Evolutionary conservation across 2,888 invertebrate genomes (phyloP).

Genomic region (Bedellia somnulentella): DNA sequence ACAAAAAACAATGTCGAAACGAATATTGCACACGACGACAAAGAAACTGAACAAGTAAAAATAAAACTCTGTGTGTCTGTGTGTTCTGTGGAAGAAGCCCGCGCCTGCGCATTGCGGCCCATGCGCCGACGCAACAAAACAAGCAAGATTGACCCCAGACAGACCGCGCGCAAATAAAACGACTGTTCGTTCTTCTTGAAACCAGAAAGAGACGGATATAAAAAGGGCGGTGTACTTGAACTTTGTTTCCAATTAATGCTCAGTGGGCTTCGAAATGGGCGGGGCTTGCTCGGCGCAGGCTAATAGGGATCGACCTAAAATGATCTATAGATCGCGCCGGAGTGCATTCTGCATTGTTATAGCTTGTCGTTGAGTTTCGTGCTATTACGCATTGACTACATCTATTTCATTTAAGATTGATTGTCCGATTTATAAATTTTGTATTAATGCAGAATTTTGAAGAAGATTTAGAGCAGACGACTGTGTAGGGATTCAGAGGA

Average conservation of each 20-base stretch:
- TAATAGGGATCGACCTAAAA: slow-evolving; percentile 54
- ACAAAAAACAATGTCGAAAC: slow-evolving; percentile 38
- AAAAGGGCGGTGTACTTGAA: slow-evolving; percentile 43
- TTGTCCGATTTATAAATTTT: too few relatives aligned
- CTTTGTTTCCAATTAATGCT: slow-evolving; percentile 55
- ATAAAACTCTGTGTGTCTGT: slow-evolving; percentile 37
- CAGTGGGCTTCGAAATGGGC: slow-evolving; percentile 53
- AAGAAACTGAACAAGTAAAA: slow-evolving; percentile 23
- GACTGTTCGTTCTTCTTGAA: too few relatives aligned
- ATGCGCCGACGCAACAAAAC: slow-evolving; percentile 32
- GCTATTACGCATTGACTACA: too few relatives aligned
- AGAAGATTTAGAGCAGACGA: too few relatives aligned
- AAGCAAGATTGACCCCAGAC: slow-evolving; percentile 18
- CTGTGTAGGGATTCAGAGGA: too few relatives aligned
- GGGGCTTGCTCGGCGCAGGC: slow-evolving; percentile 39
- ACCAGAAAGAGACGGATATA: slow-evolving; percentile 20
- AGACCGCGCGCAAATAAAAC: too few relatives aligned
- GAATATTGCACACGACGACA: slow-evolving; percentile 54
- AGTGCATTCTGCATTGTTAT: slow-evolving; percentile 47
- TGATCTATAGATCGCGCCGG: slow-evolving; percentile 52
- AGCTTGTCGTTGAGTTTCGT: too few relatives aligned
- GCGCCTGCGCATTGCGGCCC: slow-evolving; percentile 38
- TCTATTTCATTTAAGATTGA: too few relatives aligned
- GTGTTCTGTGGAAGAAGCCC: slow-evolving; percentile 48
- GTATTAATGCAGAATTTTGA: too few relatives aligned